Evolutionary conservation across 2,113 vertebrate genomes (phyloP).

Genomic region (Protomyctophum bolini): DNA sequence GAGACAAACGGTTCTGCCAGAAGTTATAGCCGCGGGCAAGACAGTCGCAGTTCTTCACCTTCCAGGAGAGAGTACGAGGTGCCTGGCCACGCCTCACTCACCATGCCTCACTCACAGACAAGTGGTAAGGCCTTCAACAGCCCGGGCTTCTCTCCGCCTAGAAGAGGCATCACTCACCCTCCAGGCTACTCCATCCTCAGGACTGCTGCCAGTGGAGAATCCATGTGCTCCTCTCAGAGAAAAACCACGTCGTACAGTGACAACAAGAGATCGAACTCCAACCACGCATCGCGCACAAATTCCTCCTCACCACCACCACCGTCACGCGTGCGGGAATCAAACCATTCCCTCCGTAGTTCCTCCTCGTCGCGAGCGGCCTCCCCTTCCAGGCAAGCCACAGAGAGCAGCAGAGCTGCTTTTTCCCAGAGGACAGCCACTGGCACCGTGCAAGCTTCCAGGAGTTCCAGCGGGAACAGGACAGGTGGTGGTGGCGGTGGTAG

Average conservation of each 20-base stretch:
- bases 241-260: slow-evolving; percentile 41
- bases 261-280: slow-evolving; percentile 51
- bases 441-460: slow-evolving; percentile 47
- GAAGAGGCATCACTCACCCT: slow-evolving; percentile 35
- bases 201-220: slow-evolving; percentile 57
- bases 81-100: slow-evolving; percentile 16
- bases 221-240: slow-evolving; percentile 38
- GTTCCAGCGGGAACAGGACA: slow-evolving; percentile 48
- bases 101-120: too few species aligned
- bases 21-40: not conserved
- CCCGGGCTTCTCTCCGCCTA: slow-evolving; percentile 42
- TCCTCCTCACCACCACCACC: slow-evolving; percentile 17
- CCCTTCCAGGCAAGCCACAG: slow-evolving; percentile 48
- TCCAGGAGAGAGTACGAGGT: slow-evolving; percentile 18
- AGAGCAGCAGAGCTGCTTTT: slow-evolving; percentile 36
- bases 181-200: slow-evolving; percentile 63
- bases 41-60: slow-evolving; percentile 42
- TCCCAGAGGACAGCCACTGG: slow-evolving; percentile 22
- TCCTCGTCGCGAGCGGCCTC: slow-evolving; percentile 66
- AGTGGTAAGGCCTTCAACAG: not conserved
- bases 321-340: slow-evolving; percentile 38
- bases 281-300: slow-evolving; percentile 19
- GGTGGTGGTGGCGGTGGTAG: slow-evolving; percentile 36
- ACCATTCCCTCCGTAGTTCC: slow-evolving; percentile 57
- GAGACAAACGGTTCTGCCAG: slow-evolving; percentile 41